phyloP scores from a whole-genome alignment of 2,888 invertebrate species.

The Myathropa florea region DNA sequence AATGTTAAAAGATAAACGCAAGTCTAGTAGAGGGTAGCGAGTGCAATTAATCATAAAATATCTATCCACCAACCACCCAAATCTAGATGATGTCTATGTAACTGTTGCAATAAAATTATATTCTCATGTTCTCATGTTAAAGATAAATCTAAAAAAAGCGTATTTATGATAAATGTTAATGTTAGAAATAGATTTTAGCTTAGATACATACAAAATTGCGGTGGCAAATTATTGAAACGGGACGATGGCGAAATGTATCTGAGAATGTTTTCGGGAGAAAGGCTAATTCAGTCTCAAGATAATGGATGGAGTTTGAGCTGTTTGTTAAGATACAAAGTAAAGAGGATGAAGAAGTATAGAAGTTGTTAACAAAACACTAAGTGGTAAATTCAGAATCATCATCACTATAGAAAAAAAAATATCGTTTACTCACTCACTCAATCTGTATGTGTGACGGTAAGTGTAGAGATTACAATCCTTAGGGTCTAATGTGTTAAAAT shows the following conservation, averaged over 20 bases:
- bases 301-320: neutral
- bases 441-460: conserved; percentile 8
- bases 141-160: neutral
- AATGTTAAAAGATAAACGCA: conserved; percentile 22
- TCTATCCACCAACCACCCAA: conserved; percentile 9
- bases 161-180: neutral
- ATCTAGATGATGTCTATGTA: conserved; percentile 32
- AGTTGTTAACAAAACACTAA: neutral
- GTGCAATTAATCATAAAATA: conserved; percentile 43
- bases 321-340: too few species aligned
- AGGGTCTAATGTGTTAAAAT: conserved; percentile 28
- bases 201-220: neutral
- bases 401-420: neutral
- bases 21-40: conserved; percentile 12
- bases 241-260: neutral
- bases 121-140: conserved; percentile 34
- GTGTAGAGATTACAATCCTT: conserved; percentile 37
- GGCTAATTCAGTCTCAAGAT: neutral
- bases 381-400: neutral
- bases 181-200: neutral
- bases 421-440: neutral
- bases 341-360: neutral
- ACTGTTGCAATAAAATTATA: conserved; percentile 57
- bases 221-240: neutral
- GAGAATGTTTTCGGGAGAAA: neutral